Evolutionary conservation across 2,888 invertebrate genomes (phyloP).

Genomic region (Dysmachus trigonus): DNA sequence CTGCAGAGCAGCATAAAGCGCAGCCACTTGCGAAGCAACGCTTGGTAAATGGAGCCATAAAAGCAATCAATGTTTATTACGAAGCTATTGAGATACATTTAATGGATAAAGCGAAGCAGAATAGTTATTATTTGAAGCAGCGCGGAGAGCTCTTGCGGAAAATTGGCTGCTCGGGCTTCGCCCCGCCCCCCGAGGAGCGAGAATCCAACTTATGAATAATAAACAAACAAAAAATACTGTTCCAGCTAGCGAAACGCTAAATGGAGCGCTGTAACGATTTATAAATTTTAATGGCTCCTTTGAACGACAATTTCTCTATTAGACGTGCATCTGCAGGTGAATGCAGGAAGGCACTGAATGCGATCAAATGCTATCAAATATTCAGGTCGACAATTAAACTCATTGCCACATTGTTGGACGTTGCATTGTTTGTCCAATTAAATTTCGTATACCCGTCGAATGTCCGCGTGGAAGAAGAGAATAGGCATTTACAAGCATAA

Average conservation of each 20-base stretch:
- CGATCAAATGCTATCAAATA: neutral
- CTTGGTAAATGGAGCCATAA: constrained; percentile 18
- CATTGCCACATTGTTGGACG: neutral
- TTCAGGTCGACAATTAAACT: neutral
- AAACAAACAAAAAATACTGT: neutral
- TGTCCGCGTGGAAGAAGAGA: neutral
- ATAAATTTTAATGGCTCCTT: neutral
- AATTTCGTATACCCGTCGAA: neutral
- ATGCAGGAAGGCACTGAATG: neutral
- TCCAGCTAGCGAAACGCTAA: neutral
- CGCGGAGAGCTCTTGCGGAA: neutral
- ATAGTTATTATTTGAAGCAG: neutral
- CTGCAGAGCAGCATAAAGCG: neutral
- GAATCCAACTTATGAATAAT: neutral
- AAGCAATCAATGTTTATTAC: constrained; percentile 27
- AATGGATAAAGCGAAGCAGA: neutral
- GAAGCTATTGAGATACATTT: constrained; percentile 11
- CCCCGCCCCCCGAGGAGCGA: neutral
- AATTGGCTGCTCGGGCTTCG: neutral
- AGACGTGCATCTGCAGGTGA: neutral
- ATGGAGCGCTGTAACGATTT: neutral
- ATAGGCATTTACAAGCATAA: neutral
- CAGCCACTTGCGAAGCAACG: neutral
- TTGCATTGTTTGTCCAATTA: neutral
- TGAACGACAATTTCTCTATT: neutral